Base-by-base conservation (phyloP, 2,113 vertebrate species). In the Colius striatus region DNA sequence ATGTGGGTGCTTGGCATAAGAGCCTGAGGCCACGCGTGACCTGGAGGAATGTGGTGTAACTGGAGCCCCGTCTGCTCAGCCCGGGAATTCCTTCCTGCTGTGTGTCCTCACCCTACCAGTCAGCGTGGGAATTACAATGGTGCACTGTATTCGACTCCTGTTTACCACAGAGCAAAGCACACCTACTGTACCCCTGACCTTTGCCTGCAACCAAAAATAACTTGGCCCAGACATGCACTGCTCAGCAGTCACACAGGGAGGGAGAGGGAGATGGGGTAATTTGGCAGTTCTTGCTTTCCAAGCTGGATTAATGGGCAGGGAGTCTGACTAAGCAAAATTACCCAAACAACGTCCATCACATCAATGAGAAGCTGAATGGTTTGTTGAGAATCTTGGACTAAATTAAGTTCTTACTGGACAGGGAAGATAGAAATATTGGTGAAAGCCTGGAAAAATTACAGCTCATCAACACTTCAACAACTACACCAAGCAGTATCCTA, bases 11-110 rank as follows among this genome's bases (percentile, higher is more conserved):
- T 85, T 11, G 86, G 85, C 38, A 36, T 11, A 25, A 58, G 48
- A 80, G 84, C 55, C 83, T 71, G 94, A 92, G 92, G 93, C 91
- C 72, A 87, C 23, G n/a, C 11, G 2, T 63, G 87, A 94, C 61
- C 21, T 1, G 2, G 25, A 96, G 90, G 92, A 95, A 97, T 87
- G 88, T 8, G 76, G 88, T 10, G 45, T 57, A 45, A 96, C 92
- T 23, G 76, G 93, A 97, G 92, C n/a, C 25, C 55, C 2, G 10
- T 50, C 71, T 48, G 81, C 81, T 87, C 75, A 26, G 12, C 15
- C 41, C 60, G 6, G 68, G 0, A 1, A 0, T 38, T 60, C 23
- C 4, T 51, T 84, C 71, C 66, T 94, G 90, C 93, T 7, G 58
- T 1, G 32, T 29, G 84, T 77, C 83, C 85, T 93, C 90, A 54